A percentile compares a stretch with the other conserved stretches of the same genome.
Evolutionary conservation across 92 coral and sea anemone genomes (phyloP).

Genomic region (Plumapathes pennacea): DNA sequence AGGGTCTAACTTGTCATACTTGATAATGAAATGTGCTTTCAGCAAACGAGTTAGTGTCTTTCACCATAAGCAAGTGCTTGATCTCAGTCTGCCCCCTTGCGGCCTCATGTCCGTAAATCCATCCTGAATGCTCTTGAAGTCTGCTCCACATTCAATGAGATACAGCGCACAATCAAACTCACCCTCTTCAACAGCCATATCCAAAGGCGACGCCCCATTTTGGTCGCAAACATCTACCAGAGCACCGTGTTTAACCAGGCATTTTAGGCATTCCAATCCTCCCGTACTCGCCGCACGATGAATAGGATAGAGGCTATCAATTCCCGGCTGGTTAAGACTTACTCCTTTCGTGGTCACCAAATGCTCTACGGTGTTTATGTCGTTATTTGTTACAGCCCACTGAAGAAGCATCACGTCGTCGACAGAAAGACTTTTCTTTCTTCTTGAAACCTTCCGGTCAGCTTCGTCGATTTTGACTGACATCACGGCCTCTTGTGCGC

Average conservation of each 20-base stretch:
- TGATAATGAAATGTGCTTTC: no score
- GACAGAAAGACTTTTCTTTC: constrained; percentile 79
- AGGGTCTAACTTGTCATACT: no score
- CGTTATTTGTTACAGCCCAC: constrained; percentile 87
- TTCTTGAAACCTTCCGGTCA: no score
- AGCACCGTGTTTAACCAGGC: constrained; percentile 78
- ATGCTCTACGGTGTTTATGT: constrained; percentile 58
- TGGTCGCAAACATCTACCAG: constrained; percentile 67
- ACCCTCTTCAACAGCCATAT: constrained; percentile 85
- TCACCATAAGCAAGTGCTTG: no score
- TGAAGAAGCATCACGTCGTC: constrained; percentile 81
- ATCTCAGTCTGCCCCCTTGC: constrained; percentile 7
- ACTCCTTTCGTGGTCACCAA: constrained; percentile 65
- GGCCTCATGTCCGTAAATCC: constrained; percentile 66
- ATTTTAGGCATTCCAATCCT: constrained; percentile 73
- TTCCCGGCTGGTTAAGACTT: constrained; percentile 56
- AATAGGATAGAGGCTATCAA: constrained; percentile 80
- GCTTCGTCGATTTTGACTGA: no score
- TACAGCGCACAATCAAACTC: constrained; percentile 88
- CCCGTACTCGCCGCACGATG: constrained; percentile 92
- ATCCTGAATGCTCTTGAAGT: constrained; percentile 73
- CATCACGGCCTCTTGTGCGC: no score
- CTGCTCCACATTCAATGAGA: constrained; percentile 82
- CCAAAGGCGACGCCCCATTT: constrained; percentile 86
- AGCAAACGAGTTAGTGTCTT: no score